Evolutionary conservation across 53 echinoderm and acorn worm species (phyloP).

Genomic region (Patiria pectinifera): DNA sequence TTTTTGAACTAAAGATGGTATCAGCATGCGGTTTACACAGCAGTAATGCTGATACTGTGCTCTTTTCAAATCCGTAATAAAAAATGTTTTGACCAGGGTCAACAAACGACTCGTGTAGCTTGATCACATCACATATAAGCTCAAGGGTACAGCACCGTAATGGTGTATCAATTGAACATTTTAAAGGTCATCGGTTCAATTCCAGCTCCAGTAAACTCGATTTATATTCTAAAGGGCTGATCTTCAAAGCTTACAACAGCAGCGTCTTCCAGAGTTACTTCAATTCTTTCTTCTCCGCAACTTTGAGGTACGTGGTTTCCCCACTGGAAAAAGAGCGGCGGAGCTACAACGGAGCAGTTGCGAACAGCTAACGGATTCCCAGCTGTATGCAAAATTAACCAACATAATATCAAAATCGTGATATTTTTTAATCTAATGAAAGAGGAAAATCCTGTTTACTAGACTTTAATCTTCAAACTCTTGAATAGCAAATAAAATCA

Average conservation of each 20-base stretch:
- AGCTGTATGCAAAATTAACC: neutral
- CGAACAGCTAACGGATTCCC: neutral
- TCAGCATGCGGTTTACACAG: no score
- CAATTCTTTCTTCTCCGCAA: neutral
- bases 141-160: no score
- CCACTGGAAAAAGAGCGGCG: neutral
- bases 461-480: neutral
- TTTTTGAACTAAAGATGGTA: no score
- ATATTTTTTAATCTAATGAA: no score
- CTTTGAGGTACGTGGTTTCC: neutral
- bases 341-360: constrained; percentile 1
- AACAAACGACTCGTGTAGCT: no score
- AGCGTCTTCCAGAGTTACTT: neutral
- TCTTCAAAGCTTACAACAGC: neutral
- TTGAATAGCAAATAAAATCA: neutral
- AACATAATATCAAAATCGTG: neutral
- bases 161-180: no score
- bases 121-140: no score
- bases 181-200: neutral
- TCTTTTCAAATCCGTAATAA: no score
- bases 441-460: neutral
- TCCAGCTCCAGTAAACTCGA: neutral
- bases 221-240: neutral
- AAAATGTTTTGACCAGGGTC: no score
- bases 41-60: no score